phyloP scores from a whole-genome alignment of 2,797 vertebrate genomes.

The Tachyglossus aculeatus region DNA sequence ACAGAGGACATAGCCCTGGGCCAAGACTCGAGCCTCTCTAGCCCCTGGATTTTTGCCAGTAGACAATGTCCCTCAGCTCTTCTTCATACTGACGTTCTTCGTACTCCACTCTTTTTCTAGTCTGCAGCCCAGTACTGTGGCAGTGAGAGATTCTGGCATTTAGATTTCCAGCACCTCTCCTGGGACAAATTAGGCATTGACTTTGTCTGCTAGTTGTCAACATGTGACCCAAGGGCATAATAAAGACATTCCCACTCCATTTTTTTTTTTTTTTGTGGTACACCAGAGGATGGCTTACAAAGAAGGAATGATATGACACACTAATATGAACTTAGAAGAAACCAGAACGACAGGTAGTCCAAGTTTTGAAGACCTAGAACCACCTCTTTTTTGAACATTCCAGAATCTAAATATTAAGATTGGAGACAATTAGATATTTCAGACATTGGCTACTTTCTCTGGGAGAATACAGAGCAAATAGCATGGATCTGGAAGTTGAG shows the following conservation, averaged over 20 bases:
- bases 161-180: too few species aligned
- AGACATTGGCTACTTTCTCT: neutral
- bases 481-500: too few species aligned
- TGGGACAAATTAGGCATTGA: neutral
- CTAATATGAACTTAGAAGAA: rapidly evolving
- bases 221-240: neutral
- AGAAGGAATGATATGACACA: rapidly evolving
- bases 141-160: too few species aligned
- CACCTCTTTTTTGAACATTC: neutral
- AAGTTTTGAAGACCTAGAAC: neutral
- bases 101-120: too few species aligned
- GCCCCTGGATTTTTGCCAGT: too few species aligned
- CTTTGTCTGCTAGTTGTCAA: neutral
- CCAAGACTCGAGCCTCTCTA: too few species aligned
- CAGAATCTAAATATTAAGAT: neutral
- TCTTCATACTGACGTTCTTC: neutral
- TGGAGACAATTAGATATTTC: neutral
- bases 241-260: neutral
- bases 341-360: neutral
- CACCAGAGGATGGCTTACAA: rapidly evolving
- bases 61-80: neutral
- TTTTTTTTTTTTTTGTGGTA: neutral
- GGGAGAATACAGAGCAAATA: rapidly evolving
- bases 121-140: neutral
- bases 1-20: too few species aligned